Evolutionary conservation across 2,797 vertebrate genomes (phyloP), one percentile per base, ranked within the genome.

Genomic region (Urocyon cinereoargenteus): DNA sequence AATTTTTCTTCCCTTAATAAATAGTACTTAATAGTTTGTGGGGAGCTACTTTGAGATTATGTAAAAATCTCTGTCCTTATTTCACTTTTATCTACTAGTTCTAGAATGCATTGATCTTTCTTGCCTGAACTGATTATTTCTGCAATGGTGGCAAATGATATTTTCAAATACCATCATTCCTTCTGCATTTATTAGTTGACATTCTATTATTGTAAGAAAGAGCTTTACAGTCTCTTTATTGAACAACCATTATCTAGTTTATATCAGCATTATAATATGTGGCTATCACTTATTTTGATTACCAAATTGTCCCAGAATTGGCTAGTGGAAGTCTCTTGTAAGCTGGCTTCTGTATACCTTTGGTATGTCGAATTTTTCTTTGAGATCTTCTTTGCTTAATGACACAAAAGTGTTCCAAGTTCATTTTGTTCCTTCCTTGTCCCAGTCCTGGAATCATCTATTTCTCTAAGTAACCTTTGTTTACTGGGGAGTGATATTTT

Each of bases 121-220:
- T 89, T 79, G 40, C 6, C 36, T 82, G 24, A 79, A 36, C 91
- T 16, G 87, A 91, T 95, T 95, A 86, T 90, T 91, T 92, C 22
- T 90, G 24, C 40, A 55, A 24, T 28, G 19, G 36, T 49, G 93
- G 31, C 11, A 96, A 66, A 79, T 81, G 45, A 28, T 82, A 89
- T 91, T 78, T 83, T 59, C 24, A 66, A 36, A 73, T 86, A 83
- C 51, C 1, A 61, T 83, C 14, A 91, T 78, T 79, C 21, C 28
- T 83, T 89, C 13, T 55, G 19, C 3, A 86, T 72, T 94, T 53
- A 66, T 64, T 51, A 73, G 14, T 68, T 26, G 59, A 5, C 28
- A 81, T 85, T 96, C 7, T 82, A 81, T 22, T 82, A 81, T 22
- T 61, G 22, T 31, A 55, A 79, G 24, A 64, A 57, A 53, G 15